Conservation (phyloP, 2,797 vertebrate species). For the Psittacula derbiana region DNA sequence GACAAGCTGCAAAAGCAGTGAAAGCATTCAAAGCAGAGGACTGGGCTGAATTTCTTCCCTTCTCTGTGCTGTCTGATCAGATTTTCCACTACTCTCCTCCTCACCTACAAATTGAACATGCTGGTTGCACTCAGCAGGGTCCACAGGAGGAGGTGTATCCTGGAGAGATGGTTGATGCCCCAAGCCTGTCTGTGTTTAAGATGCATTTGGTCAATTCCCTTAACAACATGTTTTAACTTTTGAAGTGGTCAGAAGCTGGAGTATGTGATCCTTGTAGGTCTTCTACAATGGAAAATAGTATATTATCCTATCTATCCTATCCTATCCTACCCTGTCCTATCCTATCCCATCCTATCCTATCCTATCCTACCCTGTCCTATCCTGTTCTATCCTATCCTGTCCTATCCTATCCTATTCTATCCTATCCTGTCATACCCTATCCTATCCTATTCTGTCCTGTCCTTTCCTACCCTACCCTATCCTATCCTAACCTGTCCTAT, state of each 20-base stretch:
- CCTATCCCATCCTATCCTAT: not conserved
- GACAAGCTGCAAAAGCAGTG: not conserved
- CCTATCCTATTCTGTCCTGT: too few species aligned
- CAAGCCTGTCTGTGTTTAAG: not conserved
- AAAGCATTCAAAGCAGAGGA: not conserved
- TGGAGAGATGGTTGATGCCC: not conserved
- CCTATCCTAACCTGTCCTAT: too few species aligned
- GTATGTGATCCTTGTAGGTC: not conserved
- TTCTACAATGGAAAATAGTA: not conserved
- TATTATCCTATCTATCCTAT: not conserved
- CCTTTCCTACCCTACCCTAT: too few species aligned
- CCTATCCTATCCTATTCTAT: rapidly evolving
- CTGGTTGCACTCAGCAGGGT: not conserved
- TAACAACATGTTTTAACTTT: not conserved
- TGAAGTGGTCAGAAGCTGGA: not conserved
- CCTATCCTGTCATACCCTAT: rapidly evolving
- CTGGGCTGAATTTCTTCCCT: not conserved
- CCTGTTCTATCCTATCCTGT: too few species aligned
- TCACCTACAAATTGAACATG: too few species aligned
- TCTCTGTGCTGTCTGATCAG: not conserved
- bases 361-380: not conserved
- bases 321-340: not conserved
- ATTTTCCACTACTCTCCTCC: not conserved
- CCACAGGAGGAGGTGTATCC: not conserved
- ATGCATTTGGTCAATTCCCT: not conserved